phyloP scores from a whole-genome alignment of 2,888 invertebrate genomes.

The Leptinotarsa haldemani region DNA sequence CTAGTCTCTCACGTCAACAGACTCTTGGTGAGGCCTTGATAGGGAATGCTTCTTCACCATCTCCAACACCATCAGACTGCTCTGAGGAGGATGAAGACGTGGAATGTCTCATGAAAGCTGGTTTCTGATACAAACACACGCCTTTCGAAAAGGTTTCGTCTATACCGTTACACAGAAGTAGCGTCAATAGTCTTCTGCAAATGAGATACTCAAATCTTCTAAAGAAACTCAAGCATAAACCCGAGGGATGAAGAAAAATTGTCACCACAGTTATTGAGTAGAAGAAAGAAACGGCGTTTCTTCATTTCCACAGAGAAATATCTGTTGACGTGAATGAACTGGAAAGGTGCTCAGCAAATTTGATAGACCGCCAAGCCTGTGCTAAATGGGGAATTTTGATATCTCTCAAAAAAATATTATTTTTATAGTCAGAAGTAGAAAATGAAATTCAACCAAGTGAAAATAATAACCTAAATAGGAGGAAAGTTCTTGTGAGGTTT shows the following conservation, averaged over 20 bases:
- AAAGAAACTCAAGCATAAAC: conserved; percentile 27
- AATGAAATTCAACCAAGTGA: too few relatives aligned
- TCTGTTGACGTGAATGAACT: not conserved
- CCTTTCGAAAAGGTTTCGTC: not conserved
- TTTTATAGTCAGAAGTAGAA: too few relatives aligned
- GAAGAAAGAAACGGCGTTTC: not conserved
- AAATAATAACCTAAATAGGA: too few relatives aligned
- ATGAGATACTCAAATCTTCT: conserved; percentile 28
- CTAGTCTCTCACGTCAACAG: conserved; percentile 72
- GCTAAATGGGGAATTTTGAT: too few relatives aligned
- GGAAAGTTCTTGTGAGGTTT: too few relatives aligned
- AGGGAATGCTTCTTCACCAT: conserved; percentile 69
- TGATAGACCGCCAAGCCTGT: too few relatives aligned
- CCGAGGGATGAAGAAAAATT: not conserved
- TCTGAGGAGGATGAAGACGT: conserved; percentile 65
- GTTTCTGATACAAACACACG: conserved; percentile 50
- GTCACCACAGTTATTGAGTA: not conserved
- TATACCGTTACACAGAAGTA: conserved; percentile 20
- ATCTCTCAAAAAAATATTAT: too few relatives aligned
- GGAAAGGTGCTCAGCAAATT: not conserved
- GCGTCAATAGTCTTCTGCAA: conserved; percentile 29
- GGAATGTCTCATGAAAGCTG: conserved; percentile 62
- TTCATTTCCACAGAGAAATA: not conserved
- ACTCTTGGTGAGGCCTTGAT: conserved; percentile 74
- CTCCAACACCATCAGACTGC: conserved; percentile 67